Evolutionary conservation across 2,797 vertebrate species (phyloP).

Genomic region (Heterohyrax brucei): DNA sequence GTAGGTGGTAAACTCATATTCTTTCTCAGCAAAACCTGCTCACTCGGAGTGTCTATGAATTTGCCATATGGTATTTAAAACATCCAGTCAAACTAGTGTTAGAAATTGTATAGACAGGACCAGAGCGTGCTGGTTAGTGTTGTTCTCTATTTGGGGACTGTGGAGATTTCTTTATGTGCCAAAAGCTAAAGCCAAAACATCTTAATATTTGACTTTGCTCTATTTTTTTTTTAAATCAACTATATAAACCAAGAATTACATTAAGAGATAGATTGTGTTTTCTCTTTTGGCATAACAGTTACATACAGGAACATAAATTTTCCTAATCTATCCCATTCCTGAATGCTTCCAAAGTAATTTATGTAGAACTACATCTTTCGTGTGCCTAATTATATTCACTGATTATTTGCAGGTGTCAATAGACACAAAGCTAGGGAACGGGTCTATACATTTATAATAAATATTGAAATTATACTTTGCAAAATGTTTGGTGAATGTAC

Average conservation of each 20-base stretch:
- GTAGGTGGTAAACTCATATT: slow-evolving; percentile 83
- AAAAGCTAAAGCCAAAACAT: slow-evolving; percentile 88
- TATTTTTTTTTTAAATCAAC: slow-evolving; percentile 86
- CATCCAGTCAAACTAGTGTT: slow-evolving; percentile 85
- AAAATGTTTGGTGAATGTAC: slow-evolving; percentile 76
- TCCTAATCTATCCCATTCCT: slow-evolving; percentile 62
- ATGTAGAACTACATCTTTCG: slow-evolving; percentile 83
- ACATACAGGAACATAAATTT: slow-evolving; percentile 82
- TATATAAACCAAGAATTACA: slow-evolving; percentile 85
- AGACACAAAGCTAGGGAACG: slow-evolving; percentile 79
- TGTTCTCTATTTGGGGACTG: slow-evolving; percentile 85
- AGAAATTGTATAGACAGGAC: slow-evolving; percentile 84
- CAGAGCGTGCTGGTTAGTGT: slow-evolving; percentile 80
- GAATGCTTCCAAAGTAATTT: slow-evolving; percentile 73
- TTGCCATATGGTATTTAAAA: slow-evolving; percentile 84
- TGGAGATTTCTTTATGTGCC: slow-evolving; percentile 74
- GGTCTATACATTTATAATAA: slow-evolving; percentile 74
- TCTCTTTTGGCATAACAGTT: slow-evolving; percentile 79
- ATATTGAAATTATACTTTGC: slow-evolving; percentile 82
- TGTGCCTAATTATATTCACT: slow-evolving; percentile 84
- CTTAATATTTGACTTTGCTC: slow-evolving; percentile 88
- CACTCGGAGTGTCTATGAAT: slow-evolving; percentile 83
- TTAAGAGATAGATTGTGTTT: slow-evolving; percentile 81
- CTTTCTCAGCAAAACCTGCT: slow-evolving; percentile 82
- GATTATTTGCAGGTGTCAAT: slow-evolving; percentile 84